These are phyloP conservation scores for Leptoteleia sp. DNA, from an alignment of 1,140 invertebrate species.

Conservation along the genomic window DNA sequence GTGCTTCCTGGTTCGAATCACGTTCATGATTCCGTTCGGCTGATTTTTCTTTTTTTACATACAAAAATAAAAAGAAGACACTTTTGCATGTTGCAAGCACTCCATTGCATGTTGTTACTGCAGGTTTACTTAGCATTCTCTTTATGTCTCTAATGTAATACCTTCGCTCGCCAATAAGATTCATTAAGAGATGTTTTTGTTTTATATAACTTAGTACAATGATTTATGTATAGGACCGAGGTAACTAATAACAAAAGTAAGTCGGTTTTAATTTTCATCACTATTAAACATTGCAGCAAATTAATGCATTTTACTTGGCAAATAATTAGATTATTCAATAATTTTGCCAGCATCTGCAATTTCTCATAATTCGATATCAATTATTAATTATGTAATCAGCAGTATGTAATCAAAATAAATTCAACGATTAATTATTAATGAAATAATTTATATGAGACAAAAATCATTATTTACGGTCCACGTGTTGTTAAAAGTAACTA, in stretches of 20 bases:
- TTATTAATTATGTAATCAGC: too few species aligned
- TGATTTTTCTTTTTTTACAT: slow-evolving; percentile 40
- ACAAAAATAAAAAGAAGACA: slow-evolving; percentile 21
- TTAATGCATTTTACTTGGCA: not conserved
- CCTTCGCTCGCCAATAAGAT: slow-evolving; percentile 28
- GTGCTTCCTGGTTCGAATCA: slow-evolving; percentile 41
- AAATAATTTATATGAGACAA: too few species aligned
- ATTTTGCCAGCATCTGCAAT: too few species aligned
- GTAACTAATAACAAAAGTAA: slow-evolving; percentile 3
- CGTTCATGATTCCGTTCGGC: slow-evolving; percentile 35
- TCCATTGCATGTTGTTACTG: slow-evolving; percentile 10
- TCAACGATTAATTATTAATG: too few species aligned
- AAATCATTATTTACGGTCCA: too few species aligned
- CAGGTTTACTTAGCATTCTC: slow-evolving; percentile 16
- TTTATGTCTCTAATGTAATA: slow-evolving; percentile 35
- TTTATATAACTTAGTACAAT: slow-evolving; percentile 9
- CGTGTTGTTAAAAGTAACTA: too few species aligned
- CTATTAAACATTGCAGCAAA: not conserved
- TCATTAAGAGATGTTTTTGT: slow-evolving; percentile 28
- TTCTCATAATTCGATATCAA: too few species aligned
- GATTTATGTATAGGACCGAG: slow-evolving; percentile 8
- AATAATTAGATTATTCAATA: slow-evolving; percentile 4
- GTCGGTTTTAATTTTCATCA: not conserved
- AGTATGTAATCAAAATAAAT: too few species aligned
- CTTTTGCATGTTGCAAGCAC: slow-evolving; percentile 42